A percentile compares a stretch with the other conserved stretches of the same genome.
These are phyloP conservation scores for Pongo pygmaeus DNA, from an alignment of 2,113 vertebrate genomes.

Conservation along the genomic window DNA sequence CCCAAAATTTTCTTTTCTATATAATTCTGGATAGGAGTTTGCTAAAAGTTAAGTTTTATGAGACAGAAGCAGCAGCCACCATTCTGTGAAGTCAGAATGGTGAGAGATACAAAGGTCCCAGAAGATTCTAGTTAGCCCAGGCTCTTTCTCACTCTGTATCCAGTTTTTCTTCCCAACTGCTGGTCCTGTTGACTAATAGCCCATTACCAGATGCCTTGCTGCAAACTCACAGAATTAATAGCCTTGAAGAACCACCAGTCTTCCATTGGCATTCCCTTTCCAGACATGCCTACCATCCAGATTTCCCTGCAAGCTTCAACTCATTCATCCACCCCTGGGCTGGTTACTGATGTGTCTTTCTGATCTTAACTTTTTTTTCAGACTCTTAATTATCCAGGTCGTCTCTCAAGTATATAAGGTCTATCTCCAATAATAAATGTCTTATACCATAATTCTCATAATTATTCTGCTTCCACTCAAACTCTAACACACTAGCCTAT, in stretches of 20 bases:
- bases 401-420: not conserved
- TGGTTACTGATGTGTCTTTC: not conserved
- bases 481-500: not conserved
- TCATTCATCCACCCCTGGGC: not conserved
- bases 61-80: not conserved
- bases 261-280: not conserved
- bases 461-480: not conserved
- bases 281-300: not conserved
- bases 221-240: not conserved
- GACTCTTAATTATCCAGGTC: not conserved
- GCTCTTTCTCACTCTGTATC: not conserved
- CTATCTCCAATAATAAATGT: not conserved
- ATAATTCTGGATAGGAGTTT: not conserved
- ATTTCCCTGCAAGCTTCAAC: not conserved
- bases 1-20: not conserved
- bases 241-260: not conserved
- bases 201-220: not conserved
- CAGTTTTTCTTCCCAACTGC: not conserved
- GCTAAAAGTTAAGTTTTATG: not conserved
- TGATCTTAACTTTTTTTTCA: not conserved
- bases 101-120: not conserved
- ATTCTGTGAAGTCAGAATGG: not conserved
- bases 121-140: not conserved
- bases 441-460: not conserved
- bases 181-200: not conserved